Evolutionary conservation across 2,797 vertebrate species (phyloP).

Genomic region (Etheostoma nigrum): DNA sequence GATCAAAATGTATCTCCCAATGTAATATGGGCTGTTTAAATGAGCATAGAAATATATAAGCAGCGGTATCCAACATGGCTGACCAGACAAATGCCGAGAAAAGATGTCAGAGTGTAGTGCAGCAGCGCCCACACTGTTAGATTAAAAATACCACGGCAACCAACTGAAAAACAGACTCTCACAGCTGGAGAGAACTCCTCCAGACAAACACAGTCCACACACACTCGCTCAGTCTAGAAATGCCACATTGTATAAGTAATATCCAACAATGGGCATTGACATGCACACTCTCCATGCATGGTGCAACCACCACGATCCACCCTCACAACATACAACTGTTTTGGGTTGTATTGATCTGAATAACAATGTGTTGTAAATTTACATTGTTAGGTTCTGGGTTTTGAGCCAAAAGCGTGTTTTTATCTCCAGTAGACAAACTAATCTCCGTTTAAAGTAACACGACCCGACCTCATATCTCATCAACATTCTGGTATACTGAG

Average conservation of each 20-base stretch:
- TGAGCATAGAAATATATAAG: neutral
- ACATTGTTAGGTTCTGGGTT: no score
- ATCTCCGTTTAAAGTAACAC: no score
- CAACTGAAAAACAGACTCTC: slow-evolving; percentile 4
- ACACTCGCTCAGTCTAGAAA: neutral
- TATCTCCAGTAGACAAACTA: no score
- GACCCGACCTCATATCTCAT: no score
- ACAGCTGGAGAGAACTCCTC: slow-evolving; percentile 20
- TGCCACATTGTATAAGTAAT: slow-evolving; percentile 1
- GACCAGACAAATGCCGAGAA: neutral
- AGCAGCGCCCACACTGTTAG: neutral
- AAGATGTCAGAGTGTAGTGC: neutral
- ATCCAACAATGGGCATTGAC: neutral
- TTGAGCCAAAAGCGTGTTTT: no score
- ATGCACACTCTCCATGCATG: neutral
- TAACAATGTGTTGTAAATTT: no score
- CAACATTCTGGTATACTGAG: no score
- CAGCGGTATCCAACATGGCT: neutral
- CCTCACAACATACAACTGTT: neutral
- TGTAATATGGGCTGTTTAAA: neutral
- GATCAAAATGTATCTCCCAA: no score
- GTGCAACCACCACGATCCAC: neutral
- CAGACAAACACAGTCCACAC: neutral
- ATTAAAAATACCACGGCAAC: slow-evolving; percentile 12
- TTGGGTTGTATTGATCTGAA: no score